A percentile compares a stretch with the other conserved stretches of the same genome.
Conservation (phyloP, 2,888 invertebrate genomes). For the Phortica magna region DNA sequence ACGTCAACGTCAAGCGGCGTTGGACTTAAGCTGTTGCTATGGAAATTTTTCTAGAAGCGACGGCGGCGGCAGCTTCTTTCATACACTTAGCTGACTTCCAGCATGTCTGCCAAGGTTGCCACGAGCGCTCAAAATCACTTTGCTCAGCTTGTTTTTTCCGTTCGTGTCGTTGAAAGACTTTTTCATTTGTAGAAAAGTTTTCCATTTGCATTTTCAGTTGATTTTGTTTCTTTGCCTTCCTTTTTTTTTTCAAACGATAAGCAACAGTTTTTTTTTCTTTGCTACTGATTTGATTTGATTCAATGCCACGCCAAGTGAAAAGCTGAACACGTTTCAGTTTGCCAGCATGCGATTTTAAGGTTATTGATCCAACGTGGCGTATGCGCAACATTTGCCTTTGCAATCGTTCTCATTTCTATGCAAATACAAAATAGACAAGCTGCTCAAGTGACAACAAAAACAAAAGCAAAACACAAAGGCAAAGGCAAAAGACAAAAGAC, state of each 20-base stretch:
- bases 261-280: conserved; percentile 5
- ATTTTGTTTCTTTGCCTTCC: too few species aligned
- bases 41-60: too few species aligned
- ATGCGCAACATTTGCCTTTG: background rate
- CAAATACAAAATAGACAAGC: background rate
- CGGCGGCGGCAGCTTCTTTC: too few species aligned
- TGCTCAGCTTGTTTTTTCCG: background rate
- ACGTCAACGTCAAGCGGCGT: background rate
- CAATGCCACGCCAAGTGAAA: background rate
- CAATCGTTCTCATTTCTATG: background rate
- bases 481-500: background rate
- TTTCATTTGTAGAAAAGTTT: conserved; percentile 5
- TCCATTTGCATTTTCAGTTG: conserved; percentile 4
- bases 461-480: conserved; percentile 19
- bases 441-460: conserved; percentile 43
- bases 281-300: background rate
- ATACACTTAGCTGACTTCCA: background rate
- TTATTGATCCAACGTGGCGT: conserved; percentile 16
- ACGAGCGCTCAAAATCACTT: conserved; percentile 16
- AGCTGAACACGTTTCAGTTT: too few species aligned
- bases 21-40: background rate
- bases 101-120: background rate
- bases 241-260: background rate
- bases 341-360: background rate
- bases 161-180: background rate